Percentiles rank a stretch among this genome's conserved stretches.
Evolutionary conservation across 2,797 vertebrate species (phyloP).

Genomic region (Fringilla coelebs): DNA sequence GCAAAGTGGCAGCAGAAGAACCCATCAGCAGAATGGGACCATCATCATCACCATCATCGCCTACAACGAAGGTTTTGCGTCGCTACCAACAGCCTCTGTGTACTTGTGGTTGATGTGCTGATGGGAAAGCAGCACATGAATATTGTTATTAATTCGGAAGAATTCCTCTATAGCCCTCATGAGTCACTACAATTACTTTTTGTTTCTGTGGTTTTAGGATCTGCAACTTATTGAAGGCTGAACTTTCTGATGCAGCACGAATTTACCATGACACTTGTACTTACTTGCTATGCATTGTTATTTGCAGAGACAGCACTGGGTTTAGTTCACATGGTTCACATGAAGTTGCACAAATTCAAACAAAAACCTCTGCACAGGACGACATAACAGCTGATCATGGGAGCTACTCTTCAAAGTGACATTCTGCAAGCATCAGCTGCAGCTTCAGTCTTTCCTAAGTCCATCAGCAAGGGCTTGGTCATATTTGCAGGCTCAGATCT

Average conservation of each 20-base stretch:
- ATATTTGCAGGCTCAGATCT: neutral
- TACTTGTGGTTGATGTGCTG: neutral
- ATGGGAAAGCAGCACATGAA: neutral
- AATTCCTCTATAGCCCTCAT: neutral
- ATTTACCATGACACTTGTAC: neutral
- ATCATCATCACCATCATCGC: neutral
- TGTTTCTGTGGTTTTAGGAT: conserved; percentile 4
- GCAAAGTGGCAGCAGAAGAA: neutral
- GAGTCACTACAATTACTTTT: neutral
- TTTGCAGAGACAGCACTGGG: neutral
- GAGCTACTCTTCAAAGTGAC: neutral
- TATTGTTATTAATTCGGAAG: conserved; percentile 2
- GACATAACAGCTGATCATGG: neutral
- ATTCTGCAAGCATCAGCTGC: neutral
- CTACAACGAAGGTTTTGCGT: neutral
- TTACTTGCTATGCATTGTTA: neutral
- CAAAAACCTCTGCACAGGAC: neutral
- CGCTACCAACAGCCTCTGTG: neutral
- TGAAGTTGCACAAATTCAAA: neutral
- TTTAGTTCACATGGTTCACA: neutral
- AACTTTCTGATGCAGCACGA: neutral
- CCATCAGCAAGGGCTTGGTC: neutral
- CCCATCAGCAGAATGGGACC: neutral
- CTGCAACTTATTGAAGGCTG: neutral
- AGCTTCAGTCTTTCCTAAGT: neutral